phyloP scores from a whole-genome alignment of 2,888 invertebrate species.

The Ditylenchus weischeri region DNA sequence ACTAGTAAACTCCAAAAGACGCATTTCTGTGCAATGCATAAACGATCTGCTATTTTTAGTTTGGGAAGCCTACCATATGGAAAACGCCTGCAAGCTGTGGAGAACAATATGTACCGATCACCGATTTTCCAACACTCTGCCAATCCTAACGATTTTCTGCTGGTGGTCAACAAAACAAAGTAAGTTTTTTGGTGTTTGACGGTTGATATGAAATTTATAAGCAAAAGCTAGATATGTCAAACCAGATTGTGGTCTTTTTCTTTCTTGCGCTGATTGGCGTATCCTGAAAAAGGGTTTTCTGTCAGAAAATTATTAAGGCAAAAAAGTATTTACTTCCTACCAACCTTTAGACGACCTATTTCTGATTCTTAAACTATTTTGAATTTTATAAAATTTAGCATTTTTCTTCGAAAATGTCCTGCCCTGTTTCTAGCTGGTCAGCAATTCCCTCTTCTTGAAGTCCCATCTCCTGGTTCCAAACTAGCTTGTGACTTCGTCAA shows the following conservation, averaged over 20 bases:
- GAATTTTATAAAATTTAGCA: constrained; percentile 64
- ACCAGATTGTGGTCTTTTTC: neutral
- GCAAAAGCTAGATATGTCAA: too few species aligned
- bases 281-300: too few species aligned
- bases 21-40: too few species aligned
- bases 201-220: too few species aligned
- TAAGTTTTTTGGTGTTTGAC: constrained; percentile 40
- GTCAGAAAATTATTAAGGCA: too few species aligned
- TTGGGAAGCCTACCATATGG: constrained; percentile 89
- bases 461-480: constrained; percentile 97
- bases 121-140: constrained; percentile 86
- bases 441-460: constrained; percentile 92
- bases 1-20: too few species aligned
- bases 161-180: constrained; percentile 78
- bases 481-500: constrained; percentile 93
- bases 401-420: constrained; percentile 84
- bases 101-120: constrained; percentile 66
- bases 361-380: too few species aligned
- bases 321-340: too few species aligned
- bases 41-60: constrained; percentile 81
- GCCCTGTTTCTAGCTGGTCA: constrained; percentile 89
- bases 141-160: constrained; percentile 78
- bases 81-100: constrained; percentile 74
- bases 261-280: too few species aligned
- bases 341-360: too few species aligned